Evolutionary conservation across 2,113 vertebrate species (phyloP).

Genomic region (Lampris megalopsis): DNA sequence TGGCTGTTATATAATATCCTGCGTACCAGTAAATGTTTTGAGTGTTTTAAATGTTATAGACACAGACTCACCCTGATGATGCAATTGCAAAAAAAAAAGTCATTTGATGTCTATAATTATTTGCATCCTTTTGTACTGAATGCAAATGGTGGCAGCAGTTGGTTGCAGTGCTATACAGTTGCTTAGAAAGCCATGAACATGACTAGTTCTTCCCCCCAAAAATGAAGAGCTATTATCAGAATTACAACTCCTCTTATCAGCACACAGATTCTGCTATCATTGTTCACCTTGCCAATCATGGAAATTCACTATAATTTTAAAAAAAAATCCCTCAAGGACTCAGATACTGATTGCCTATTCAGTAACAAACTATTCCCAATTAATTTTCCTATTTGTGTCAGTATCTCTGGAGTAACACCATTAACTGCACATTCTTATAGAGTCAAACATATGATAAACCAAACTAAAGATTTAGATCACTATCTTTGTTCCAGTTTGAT

Average conservation of each 20-base stretch:
- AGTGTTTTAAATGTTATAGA: too few species aligned
- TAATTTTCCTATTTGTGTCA: not conserved
- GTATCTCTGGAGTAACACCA: not conserved
- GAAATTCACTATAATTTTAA: constrained; percentile 64
- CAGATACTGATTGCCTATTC: constrained; percentile 60
- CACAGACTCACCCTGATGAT: not conserved
- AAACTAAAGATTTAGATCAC: constrained; percentile 3
- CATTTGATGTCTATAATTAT: too few species aligned
- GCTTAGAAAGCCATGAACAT: not conserved
- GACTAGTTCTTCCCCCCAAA: not conserved
- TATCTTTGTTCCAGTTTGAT: not conserved
- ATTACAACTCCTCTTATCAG: constrained; percentile 7
- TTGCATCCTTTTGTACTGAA: not conserved
- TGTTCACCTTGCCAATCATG: constrained; percentile 50
- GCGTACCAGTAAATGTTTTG: too few species aligned
- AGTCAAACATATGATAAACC: constrained; percentile 13
- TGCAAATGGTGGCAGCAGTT: constrained; percentile 17
- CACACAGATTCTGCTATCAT: constrained; percentile 28
- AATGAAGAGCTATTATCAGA: not conserved
- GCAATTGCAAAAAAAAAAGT: constrained; percentile 8
- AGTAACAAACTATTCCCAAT: constrained; percentile 22
- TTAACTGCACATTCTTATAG: not conserved
- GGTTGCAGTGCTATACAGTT: not conserved
- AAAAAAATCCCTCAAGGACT: constrained; percentile 47
- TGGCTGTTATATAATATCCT: too few species aligned